Conservation (phyloP, 2,888 invertebrate species). For the Tetheella fluctuosa region DNA sequence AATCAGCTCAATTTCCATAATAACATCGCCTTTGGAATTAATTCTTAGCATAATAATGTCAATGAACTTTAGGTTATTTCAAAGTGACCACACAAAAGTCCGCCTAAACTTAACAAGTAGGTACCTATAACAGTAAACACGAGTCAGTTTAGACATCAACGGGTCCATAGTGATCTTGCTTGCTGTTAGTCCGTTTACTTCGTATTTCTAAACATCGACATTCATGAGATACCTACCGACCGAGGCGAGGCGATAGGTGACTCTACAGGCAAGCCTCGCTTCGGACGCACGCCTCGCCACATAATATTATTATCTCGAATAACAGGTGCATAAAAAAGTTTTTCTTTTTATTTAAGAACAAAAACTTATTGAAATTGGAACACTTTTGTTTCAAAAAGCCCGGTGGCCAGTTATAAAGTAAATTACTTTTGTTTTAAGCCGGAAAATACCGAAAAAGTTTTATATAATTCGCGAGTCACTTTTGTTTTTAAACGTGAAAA, state of each 20-base stretch:
- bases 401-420: constrained; percentile 11
- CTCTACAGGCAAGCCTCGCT: constrained; percentile 64
- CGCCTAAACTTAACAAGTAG: not conserved
- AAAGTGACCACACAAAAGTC: constrained; percentile 41
- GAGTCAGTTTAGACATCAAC: constrained; percentile 67
- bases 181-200: constrained; percentile 48
- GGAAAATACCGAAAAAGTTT: constrained; percentile 13
- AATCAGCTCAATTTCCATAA: not conserved
- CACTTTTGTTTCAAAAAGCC: constrained; percentile 12
- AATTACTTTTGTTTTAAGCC: constrained; percentile 15
- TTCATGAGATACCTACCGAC: constrained; percentile 57
- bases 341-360: constrained; percentile 14
- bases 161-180: constrained; percentile 56
- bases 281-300: constrained; percentile 68
- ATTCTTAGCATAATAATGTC: constrained; percentile 18
- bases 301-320: constrained; percentile 38
- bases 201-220: constrained; percentile 71
- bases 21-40: not conserved
- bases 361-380: constrained; percentile 14
- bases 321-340: constrained; percentile 51
- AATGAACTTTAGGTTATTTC: constrained; percentile 13
- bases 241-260: constrained; percentile 64
- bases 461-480: constrained; percentile 13
- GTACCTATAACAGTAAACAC: constrained; percentile 29
- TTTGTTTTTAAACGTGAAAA: constrained; percentile 31